phyloP scores from a whole-genome alignment of 2,113 vertebrate genomes.

The Charina bottae region DNA sequence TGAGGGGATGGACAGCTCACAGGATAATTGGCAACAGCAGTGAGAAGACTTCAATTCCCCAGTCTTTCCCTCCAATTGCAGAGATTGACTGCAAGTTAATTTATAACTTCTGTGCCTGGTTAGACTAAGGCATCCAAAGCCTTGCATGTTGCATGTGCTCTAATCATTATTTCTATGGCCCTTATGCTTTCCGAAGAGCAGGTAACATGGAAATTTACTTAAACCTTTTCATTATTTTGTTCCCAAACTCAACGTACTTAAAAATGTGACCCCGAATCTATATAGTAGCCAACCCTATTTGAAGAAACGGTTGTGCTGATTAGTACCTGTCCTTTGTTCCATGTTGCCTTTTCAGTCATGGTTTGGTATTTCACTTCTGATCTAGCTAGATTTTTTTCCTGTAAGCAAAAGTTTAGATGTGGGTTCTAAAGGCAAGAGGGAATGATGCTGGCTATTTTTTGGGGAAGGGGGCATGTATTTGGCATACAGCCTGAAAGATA shows the following conservation, averaged over 20 bases:
- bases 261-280: not conserved
- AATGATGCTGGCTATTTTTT: not conserved
- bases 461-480: not conserved
- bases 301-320: not conserved
- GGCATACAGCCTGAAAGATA: not conserved
- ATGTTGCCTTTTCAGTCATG: not conserved
- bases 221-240: not conserved
- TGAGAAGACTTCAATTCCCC: not conserved
- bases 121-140: not conserved
- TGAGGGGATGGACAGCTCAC: not conserved
- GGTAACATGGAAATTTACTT: not conserved
- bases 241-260: not conserved
- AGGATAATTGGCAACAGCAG: not conserved
- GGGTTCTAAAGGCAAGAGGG: not conserved
- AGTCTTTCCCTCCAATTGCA: not conserved
- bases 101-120: not conserved
- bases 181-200: not conserved
- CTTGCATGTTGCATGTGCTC: not conserved
- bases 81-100: not conserved
- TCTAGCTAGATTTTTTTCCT: not conserved
- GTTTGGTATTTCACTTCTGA: not conserved
- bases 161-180: not conserved
- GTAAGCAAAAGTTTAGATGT: not conserved
- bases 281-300: not conserved
- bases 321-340: not conserved